These are phyloP conservation scores for Drosophila atripex DNA, from an alignment of 2,888 invertebrate species.

Conservation along the genomic window DNA sequence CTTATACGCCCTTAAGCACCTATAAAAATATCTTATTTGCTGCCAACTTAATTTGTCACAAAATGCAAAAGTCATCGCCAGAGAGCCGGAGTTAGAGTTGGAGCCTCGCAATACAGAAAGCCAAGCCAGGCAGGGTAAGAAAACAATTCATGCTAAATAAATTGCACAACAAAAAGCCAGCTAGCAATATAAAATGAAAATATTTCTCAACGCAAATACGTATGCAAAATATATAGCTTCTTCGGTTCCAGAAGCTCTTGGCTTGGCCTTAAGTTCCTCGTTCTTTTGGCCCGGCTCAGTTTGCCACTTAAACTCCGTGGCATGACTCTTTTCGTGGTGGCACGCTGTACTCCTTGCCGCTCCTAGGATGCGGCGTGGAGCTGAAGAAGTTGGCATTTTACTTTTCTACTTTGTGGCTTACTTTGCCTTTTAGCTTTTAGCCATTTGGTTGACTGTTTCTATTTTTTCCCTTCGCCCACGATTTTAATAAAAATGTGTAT, in stretches of 20 bases:
- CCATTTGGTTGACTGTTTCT: conserved; percentile 69
- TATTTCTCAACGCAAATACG: conserved; percentile 60
- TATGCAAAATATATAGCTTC: conserved; percentile 67
- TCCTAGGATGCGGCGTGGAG: conserved; percentile 3
- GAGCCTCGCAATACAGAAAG: conserved; percentile 1
- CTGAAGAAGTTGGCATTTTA: conserved; percentile 69
- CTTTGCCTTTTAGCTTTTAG: conserved; percentile 74
- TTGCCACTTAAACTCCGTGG: conserved; percentile 70
- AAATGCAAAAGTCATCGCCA: conserved; percentile 59
- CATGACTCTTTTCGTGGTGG: conserved; percentile 47
- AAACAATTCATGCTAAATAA: conserved; percentile 73
- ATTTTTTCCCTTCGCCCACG: conserved; percentile 14
- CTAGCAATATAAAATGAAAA: conserved; percentile 51
- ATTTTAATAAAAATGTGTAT: conserved; percentile 65
- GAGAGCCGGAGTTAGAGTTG: conserved; percentile 14
- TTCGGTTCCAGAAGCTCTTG: conserved; percentile 33
- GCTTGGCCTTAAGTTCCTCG: conserved; percentile 47
- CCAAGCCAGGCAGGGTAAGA: conserved; percentile 44
- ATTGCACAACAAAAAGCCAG: conserved; percentile 58
- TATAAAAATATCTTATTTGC: conserved; percentile 66
- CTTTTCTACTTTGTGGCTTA: conserved; percentile 77
- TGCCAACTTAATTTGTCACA: conserved; percentile 76
- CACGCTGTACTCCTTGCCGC: background rate
- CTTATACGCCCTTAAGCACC: conserved; percentile 21
- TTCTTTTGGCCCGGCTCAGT: conserved; percentile 35